These are phyloP conservation scores for Nannobrachium achirus DNA, from an alignment of 2,113 vertebrate species.

Conservation along the genomic window DNA sequence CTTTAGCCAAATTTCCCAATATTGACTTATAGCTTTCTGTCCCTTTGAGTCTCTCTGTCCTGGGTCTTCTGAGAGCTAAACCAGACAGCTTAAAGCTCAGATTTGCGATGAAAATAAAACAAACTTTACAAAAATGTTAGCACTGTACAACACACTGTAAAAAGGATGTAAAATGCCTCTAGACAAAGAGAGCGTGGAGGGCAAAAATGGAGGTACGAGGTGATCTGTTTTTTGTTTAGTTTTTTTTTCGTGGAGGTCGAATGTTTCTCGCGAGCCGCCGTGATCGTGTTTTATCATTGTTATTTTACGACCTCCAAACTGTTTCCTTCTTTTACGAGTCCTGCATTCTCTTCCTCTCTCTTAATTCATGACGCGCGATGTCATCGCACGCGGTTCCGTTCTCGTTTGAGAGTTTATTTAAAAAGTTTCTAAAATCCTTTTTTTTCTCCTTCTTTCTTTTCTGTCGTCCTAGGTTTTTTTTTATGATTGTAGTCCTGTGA, in stretches of 20 bases:
- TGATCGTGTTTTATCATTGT: background rate
- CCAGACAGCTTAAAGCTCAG: conserved; percentile 27
- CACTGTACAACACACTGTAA: conserved; percentile 43
- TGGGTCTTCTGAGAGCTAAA: conserved; percentile 19
- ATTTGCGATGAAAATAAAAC: conserved; percentile 28
- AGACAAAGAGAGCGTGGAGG: conserved; percentile 37
- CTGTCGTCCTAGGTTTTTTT: background rate
- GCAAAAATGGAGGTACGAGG: conserved; percentile 59
- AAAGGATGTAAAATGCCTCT: conserved; percentile 25
- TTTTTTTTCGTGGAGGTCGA: conserved; percentile 22
- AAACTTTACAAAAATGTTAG: conserved; percentile 14
- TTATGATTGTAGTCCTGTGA: conserved; percentile 31
- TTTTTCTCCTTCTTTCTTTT: too few species aligned
- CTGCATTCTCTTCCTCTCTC: background rate
- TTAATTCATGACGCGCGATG: background rate
- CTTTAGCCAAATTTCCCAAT: background rate
- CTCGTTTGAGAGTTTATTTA: conserved; percentile 30
- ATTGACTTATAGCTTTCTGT: conserved; percentile 7
- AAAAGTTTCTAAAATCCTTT: conserved; percentile 44
- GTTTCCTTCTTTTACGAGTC: conserved; percentile 27
- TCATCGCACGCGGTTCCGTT: conserved; percentile 4
- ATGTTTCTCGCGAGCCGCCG: conserved; percentile 8
- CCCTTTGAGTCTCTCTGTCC: conserved; percentile 39
- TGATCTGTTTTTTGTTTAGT: conserved; percentile 33
- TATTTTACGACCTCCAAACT: background rate